phyloP scores from a whole-genome alignment of 2,113 vertebrate species.

The Paradisaea rubra region DNA sequence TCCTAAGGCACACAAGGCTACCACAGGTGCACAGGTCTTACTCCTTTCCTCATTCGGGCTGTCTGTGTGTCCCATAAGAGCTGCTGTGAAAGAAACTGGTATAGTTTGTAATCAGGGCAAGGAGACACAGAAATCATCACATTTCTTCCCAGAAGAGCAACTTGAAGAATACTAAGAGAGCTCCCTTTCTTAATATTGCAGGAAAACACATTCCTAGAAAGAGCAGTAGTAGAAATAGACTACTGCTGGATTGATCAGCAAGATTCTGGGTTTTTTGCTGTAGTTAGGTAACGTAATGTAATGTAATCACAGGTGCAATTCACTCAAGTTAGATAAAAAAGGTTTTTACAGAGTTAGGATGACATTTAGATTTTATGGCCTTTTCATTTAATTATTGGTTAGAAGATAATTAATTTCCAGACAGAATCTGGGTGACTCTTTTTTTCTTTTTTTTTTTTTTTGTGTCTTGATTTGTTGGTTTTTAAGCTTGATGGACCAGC shows the following conservation, averaged over 20 bases:
- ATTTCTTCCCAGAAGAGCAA: background rate
- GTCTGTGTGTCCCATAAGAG: background rate
- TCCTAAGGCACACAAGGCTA: background rate
- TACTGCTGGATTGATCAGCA: background rate
- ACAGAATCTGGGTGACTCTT: background rate
- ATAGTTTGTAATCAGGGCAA: background rate
- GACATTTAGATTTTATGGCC: background rate
- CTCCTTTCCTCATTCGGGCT: accelerated
- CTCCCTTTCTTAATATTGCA: background rate
- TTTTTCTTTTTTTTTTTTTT: accelerated
- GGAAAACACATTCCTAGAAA: background rate
- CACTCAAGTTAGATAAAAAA: background rate
- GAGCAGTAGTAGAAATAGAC: background rate
- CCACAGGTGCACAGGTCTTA: background rate
- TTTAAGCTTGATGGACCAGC: background rate
- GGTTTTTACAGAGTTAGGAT: background rate
- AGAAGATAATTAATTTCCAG: background rate
- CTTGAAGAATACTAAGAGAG: background rate
- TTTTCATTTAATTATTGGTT: background rate
- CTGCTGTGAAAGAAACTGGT: background rate
- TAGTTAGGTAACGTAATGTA: background rate
- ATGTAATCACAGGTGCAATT: background rate
- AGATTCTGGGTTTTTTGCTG: background rate
- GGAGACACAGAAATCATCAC: background rate
- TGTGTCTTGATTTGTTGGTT: accelerated